Evolutionary conservation across 92 coral and sea anemone species (phyloP).

Genomic region (Isaurus tuberculatus): DNA sequence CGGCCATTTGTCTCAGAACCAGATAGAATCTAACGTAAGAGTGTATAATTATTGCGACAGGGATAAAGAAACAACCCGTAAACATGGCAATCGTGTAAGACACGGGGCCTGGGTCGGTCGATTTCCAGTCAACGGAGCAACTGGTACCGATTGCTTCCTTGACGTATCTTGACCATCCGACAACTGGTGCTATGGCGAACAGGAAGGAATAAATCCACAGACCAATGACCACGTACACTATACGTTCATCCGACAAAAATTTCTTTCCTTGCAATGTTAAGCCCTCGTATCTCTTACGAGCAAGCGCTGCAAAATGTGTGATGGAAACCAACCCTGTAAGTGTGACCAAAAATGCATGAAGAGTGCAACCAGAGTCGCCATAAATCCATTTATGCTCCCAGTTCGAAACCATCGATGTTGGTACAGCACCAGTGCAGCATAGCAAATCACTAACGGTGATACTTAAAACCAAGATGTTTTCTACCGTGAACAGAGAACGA

Average conservation of each 20-base stretch:
- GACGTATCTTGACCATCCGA: constrained; percentile 20
- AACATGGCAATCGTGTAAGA: constrained; percentile 9
- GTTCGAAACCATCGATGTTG: constrained; percentile 25
- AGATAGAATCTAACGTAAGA: constrained; percentile 2
- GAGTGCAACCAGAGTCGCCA: constrained; percentile 14
- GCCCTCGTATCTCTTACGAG: constrained; percentile 14
- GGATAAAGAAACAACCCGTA: constrained; percentile 11
- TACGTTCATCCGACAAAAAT: constrained; percentile 3
- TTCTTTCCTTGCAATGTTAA: not conserved
- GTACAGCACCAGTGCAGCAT: constrained; percentile 3
- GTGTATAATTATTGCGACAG: constrained; percentile 5
- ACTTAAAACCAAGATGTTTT: constrained; percentile 23
- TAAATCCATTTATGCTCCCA: not conserved
- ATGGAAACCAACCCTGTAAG: constrained; percentile 19
- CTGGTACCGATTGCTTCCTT: constrained; percentile 30
- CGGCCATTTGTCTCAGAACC: constrained; percentile 1
- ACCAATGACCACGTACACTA: not conserved
- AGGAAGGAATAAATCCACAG: constrained; percentile 22
- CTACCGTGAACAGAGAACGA: constrained; percentile 18
- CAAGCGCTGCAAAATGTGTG: constrained; percentile 14
- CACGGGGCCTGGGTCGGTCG: not conserved
- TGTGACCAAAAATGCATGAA: constrained; percentile 16
- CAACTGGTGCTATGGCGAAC: constrained; percentile 21
- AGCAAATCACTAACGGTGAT: constrained; percentile 13
- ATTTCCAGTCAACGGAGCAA: constrained; percentile 24